These are phyloP conservation scores for Desoria tigrina DNA, from an alignment of 2,888 invertebrate genomes.

Conservation along the genomic window DNA sequence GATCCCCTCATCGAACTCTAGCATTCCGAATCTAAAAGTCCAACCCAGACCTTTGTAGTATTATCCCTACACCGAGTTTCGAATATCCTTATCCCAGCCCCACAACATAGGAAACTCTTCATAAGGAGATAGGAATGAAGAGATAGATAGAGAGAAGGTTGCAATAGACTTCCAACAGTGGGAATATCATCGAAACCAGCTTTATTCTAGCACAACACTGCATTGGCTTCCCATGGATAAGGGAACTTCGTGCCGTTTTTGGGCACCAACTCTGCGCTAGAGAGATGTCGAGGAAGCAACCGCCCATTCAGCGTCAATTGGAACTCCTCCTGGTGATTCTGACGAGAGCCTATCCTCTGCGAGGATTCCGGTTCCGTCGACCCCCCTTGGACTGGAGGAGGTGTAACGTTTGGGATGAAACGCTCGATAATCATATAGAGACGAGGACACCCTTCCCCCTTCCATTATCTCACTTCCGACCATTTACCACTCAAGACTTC, in stretches of 20 bases:
- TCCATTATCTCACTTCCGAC: conserved; percentile 35
- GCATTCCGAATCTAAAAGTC: neutral
- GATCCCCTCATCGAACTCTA: conserved; percentile 4
- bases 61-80: no score
- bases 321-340: conserved; percentile 11
- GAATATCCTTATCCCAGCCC: no score
- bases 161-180: no score
- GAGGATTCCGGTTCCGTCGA: neutral
- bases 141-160: no score
- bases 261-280: no score
- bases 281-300: conserved; percentile 7
- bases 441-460: conserved; percentile 19
- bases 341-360: conserved; percentile 9
- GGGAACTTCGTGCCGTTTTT: no score
- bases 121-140: no score
- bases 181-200: no score
- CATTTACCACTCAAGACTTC: conserved; percentile 12
- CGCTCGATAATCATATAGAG: conserved; percentile 3
- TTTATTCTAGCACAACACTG: no score
- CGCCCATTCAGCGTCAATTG: conserved; percentile 8
- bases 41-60: conserved; percentile 4
- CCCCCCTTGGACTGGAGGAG: conserved; percentile 24
- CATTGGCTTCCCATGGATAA: no score
- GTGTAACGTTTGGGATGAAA: conserved; percentile 16
- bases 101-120: no score